These are phyloP conservation scores for Drosophila birchii DNA, from an alignment of 2,888 invertebrate genomes.

Conservation along the genomic window DNA sequence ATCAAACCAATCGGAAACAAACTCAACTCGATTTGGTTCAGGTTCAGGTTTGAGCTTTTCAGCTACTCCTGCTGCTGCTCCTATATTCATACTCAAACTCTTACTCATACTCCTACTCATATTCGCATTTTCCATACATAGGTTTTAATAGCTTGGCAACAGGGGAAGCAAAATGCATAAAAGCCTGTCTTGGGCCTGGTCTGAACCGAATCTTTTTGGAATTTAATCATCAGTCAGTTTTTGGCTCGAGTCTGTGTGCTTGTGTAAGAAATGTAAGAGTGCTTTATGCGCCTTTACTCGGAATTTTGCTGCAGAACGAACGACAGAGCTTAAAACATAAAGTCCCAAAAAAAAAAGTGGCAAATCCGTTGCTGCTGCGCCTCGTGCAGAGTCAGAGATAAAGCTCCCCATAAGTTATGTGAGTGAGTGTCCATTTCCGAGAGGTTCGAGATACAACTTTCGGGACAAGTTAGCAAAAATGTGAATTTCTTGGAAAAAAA, in stretches of 20 bases:
- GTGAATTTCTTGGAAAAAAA: not conserved
- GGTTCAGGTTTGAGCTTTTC: not conserved
- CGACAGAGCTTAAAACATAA: conserved; percentile 54
- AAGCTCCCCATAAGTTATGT: conserved; percentile 27
- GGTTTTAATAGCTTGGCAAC: conserved; percentile 25
- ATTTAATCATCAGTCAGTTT: conserved; percentile 69
- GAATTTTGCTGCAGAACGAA: conserved; percentile 49
- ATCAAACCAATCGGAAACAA: conserved; percentile 38
- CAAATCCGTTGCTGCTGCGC: conserved; percentile 24
- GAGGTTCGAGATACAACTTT: not conserved
- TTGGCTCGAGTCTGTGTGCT: conserved; percentile 22
- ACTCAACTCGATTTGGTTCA: conserved; percentile 15
- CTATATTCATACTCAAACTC: not conserved
- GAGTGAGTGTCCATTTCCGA: conserved; percentile 21
- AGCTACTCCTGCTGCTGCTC: not conserved
- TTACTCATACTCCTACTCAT: not conserved
- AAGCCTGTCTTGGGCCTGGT: not conserved
- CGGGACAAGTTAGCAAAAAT: not conserved
- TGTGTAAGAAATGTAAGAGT: conserved; percentile 24
- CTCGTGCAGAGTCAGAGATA: conserved; percentile 25
- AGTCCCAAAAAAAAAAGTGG: conserved; percentile 19
- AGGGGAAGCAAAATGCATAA: not conserved
- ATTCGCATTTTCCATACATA: not conserved
- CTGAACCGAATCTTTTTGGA: conserved; percentile 71
- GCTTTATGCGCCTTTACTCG: conserved; percentile 57